Evolutionary conservation across 2,888 invertebrate species (phyloP).

Genomic region (Megaustenia siamemsis): DNA sequence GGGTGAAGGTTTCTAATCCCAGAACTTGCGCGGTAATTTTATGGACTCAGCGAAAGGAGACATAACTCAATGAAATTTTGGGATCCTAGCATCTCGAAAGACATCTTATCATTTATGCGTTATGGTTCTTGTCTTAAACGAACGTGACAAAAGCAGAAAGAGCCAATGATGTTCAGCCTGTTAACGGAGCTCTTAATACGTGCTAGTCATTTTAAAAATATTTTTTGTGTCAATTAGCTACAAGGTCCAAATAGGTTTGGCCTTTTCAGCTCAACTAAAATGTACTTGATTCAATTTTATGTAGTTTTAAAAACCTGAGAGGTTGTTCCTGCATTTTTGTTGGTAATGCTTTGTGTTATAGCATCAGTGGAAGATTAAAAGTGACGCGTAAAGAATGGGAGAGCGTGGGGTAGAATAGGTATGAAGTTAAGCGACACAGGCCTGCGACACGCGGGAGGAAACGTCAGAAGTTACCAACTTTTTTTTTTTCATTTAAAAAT

Average conservation of each 20-base stretch:
- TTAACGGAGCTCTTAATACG: neutral
- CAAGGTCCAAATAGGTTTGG: neutral
- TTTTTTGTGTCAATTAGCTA: neutral
- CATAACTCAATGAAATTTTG: neutral
- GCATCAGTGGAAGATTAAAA: neutral
- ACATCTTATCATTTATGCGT: neutral
- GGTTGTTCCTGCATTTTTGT: neutral
- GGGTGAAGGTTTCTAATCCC: too few species aligned
- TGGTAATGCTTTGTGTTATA: neutral
- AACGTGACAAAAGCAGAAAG: neutral
- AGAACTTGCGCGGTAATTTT: neutral
- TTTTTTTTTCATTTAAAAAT: too few species aligned
- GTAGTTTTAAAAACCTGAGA: neutral
- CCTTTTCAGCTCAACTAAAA: neutral
- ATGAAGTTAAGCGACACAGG: too few species aligned
- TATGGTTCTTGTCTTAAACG: neutral
- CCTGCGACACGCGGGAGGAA: too few species aligned
- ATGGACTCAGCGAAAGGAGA: neutral
- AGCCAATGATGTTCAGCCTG: neutral
- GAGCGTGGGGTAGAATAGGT: too few species aligned
- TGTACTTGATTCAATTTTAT: neutral
- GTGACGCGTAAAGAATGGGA: too few species aligned
- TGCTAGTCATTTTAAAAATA: neutral
- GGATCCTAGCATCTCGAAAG: neutral
- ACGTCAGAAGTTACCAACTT: too few species aligned